Evolutionary conservation across 2,888 invertebrate species (phyloP), one percentile per base, ranked within the genome.

Genomic region (Xylota sylvarum): DNA sequence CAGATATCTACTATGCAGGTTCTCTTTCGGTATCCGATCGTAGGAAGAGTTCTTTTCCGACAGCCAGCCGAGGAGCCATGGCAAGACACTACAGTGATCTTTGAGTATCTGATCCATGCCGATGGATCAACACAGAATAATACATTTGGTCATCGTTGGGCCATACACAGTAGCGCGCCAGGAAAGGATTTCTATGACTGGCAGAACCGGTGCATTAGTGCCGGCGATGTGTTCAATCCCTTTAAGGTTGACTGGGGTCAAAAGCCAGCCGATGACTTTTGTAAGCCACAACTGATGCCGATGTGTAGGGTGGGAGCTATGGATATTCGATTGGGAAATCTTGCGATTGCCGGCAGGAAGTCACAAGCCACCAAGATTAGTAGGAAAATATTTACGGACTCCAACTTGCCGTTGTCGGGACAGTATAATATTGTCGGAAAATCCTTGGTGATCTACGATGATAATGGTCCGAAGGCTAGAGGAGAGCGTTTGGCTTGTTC

Each of bases 171-270:
- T 77, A 93, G 94, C 88, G 94, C 96, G 0, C 97, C 97, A 0
- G 97, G 97, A 17, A 95, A 94, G 82, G 98, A 98, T 92, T 98
- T 96, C 92, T 97, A 97, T 92, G 97, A 97, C 92, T 98, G 98
- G 98, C 96, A 96, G 32, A 95, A 94, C 52, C 93, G 98, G 43
- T 98, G 98, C 91, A 92, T 97, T 9, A 97, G 97, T 88, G 94
- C 97, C 0, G 97, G 97, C 5, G 91, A 90, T 0, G 93, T 95
- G n/a, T 97, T 94, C 90, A 97, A 98, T 93, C 98, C 98, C 0
- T 95, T 95, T 89, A 94, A 95, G 88, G 93, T 96, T 27, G 94
- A 95, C 84, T 94, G 95, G 92, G 94, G 95, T 90, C 93, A 94
- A 19, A 92, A 93, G n/a, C 94, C 94, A 27, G 94, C 94, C 0